Conservation (phyloP, 2,888 invertebrate species). For the Phengaris alcon region DNA sequence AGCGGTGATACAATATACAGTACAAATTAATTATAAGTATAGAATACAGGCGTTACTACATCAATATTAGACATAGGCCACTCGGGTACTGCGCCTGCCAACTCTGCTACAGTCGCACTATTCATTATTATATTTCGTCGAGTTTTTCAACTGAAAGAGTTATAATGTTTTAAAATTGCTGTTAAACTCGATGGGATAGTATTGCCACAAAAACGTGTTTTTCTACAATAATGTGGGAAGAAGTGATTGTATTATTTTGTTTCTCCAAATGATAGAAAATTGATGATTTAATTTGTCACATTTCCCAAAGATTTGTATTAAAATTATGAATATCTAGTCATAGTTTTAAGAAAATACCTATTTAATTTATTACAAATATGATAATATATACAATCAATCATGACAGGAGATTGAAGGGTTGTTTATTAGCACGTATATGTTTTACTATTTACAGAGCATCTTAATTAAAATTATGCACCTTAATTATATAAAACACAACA, state of each 20-base stretch:
- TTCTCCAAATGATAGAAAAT: background rate
- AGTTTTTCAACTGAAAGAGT: constrained; percentile 38
- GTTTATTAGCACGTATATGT: background rate
- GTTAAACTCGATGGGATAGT: constrained; percentile 19
- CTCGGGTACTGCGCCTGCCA: constrained; percentile 68
- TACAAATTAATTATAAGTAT: constrained; percentile 76
- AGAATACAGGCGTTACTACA: constrained; percentile 54
- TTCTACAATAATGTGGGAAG: too few species aligned
- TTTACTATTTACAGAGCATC: background rate
- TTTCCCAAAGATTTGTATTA: background rate
- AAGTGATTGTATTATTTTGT: background rate
- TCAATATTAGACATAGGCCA: constrained; percentile 49
- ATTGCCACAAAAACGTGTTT: background rate
- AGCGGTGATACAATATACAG: constrained; percentile 65
- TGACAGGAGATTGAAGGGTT: background rate
- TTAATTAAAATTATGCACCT: background rate
- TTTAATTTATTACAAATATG: background rate
- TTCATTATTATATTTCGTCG: constrained; percentile 40
- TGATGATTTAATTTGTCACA: background rate
- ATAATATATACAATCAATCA: background rate
- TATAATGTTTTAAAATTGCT: constrained; percentile 29
- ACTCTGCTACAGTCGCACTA: constrained; percentile 68
- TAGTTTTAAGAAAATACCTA: background rate
- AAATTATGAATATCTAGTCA: constrained; percentile 10
- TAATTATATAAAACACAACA: background rate